Percentiles rank a stretch among this genome's conserved stretches.
Evolutionary conservation across 1,140 invertebrate species (phyloP).

Genomic region (Psilanteris sp.): DNA sequence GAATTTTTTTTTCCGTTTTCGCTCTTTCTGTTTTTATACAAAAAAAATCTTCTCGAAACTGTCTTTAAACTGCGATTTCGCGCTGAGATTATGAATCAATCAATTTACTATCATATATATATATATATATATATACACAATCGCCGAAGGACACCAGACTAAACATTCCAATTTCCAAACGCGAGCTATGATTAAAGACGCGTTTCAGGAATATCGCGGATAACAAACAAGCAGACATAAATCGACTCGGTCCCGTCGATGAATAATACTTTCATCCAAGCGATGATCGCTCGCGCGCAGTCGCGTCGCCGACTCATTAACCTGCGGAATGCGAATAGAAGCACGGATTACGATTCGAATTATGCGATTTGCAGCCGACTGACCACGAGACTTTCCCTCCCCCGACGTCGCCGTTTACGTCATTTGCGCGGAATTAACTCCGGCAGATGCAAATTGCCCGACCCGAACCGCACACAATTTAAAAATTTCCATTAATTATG

Average conservation of each 20-base stretch:
- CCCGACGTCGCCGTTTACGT: slow-evolving; percentile 31
- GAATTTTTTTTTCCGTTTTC: too few relatives aligned
- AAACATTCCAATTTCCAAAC: slow-evolving; percentile 32
- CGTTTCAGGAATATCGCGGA: slow-evolving; percentile 34
- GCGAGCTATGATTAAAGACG: slow-evolving; percentile 32
- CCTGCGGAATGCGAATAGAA: slow-evolving; percentile 64
- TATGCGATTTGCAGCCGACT: slow-evolving; percentile 48
- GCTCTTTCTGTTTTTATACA: too few relatives aligned
- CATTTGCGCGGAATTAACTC: slow-evolving; percentile 51
- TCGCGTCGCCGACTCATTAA: slow-evolving; percentile 61
- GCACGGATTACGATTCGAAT: slow-evolving; percentile 60
- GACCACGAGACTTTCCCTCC: slow-evolving; percentile 41
- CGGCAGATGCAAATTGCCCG: slow-evolving; percentile 66
- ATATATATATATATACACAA: too few relatives aligned
- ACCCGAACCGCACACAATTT: slow-evolving; percentile 40
- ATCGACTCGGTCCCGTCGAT: slow-evolving; percentile 46
- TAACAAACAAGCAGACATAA: slow-evolving; percentile 48
- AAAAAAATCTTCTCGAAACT: too few relatives aligned
- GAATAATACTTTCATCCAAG: slow-evolving; percentile 63
- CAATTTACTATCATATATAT: too few relatives aligned
- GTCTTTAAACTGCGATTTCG: too few relatives aligned
- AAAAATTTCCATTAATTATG: slow-evolving; percentile 37
- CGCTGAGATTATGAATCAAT: too few relatives aligned
- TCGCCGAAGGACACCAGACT: neutral
- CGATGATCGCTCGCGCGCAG: slow-evolving; percentile 53